Base-by-base conservation (phyloP, 1,140 invertebrate genomes). In the Drosophila gunungcola region DNA sequence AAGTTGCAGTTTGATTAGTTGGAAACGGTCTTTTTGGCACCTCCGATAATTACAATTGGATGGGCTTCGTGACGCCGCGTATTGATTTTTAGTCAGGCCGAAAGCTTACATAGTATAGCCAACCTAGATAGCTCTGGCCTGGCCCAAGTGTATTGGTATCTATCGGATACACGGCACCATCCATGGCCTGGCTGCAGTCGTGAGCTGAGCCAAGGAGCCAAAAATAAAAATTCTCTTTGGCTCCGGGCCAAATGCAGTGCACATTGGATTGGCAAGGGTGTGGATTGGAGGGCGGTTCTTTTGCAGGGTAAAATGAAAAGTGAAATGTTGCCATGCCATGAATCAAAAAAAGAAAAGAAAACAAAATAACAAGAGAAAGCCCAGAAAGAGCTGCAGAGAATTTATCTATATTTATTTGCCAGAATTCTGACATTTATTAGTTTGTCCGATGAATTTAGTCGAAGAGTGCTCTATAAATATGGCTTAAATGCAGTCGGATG, bases 201-300 rank as follows among this genome's bases (percentile, higher is more conserved):
- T 56, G 78, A 88, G 82, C 82, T 88, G 55, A 82, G 70, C 82
- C 83, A 86, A 88, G 78, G 62, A 88, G 82, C 82, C 82, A 86
- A 86, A 86, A 86, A 86, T 86, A 86, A 88, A 77, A 72, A 83
- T 88, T 75, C 69, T 76, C 65, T 48, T 81, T 86, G 82, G 82
- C 82, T 54, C 2, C 25, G 25, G 11, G 82, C 82, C 82, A 86
- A 78, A 83, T 79, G 72, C 83, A 89, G 38, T 69, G 78, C 67
- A 74, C 54, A 72, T 42, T 62, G 36, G 29, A 38, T 32, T 27
- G 36, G 45, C 52, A 43, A 65, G 41, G 55, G 55, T 36, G 54
- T 3, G 38, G 25, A 25, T 21, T 58, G 36, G 45, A 51, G 29
- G 45, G 48, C 48, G 48, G 48, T 51, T 51, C 48, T 10, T 16